Percentiles rank a stretch among this genome's conserved stretches.
Evolutionary conservation across 2,888 invertebrate species (phyloP).

Genomic region (Trissonchulus sp.): DNA sequence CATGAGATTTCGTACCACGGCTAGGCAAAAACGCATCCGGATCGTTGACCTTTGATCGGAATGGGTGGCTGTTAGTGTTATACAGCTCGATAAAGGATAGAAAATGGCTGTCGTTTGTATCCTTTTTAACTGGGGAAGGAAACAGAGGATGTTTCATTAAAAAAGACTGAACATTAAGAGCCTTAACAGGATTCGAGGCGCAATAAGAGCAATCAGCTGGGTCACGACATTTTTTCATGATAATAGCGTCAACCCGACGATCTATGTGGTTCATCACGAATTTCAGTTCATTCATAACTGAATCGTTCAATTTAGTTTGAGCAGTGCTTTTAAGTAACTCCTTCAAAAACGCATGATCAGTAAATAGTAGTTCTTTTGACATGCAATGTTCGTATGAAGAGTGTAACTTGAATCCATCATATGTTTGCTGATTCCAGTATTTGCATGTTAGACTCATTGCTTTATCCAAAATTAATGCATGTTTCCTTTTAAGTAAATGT

Average conservation of each 20-base stretch:
- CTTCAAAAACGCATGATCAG: neutral
- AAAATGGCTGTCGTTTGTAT: neutral
- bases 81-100: neutral
- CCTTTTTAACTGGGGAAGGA: neutral
- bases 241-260: neutral
- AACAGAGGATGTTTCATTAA: neutral
- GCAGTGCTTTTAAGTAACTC: neutral
- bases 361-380: neutral
- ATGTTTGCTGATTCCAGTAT: neutral
- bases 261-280: neutral
- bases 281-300: neutral
- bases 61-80: neutral
- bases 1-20: too few species aligned
- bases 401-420: neutral
- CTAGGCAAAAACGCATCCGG: too few species aligned
- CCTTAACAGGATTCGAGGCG: neutral
- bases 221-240: slow-evolving; percentile 8
- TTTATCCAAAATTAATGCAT: neutral
- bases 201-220: neutral
- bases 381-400: neutral
- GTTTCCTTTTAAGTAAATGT: neutral
- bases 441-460: neutral
- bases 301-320: too few species aligned
- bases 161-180: neutral
- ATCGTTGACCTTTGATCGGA: too few species aligned